phyloP scores from a whole-genome alignment of 2,113 vertebrate genomes.

The Callaeas wilsoni region DNA sequence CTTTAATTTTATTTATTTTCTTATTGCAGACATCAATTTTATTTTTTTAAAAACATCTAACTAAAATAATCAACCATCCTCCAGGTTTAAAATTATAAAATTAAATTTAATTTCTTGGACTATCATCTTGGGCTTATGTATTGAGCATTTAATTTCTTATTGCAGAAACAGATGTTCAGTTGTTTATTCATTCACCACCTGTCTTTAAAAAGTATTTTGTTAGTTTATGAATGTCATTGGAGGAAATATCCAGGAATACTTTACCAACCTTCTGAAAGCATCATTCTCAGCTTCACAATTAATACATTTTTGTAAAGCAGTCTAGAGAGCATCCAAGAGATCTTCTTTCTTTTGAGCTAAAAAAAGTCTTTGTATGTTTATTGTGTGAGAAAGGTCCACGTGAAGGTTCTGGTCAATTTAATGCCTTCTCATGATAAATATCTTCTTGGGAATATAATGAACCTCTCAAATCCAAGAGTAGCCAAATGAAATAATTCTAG shows the following conservation, averaged over 20 bases:
- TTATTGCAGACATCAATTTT: not conserved
- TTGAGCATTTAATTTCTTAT: not conserved
- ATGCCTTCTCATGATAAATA: not conserved
- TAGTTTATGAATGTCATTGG: not conserved
- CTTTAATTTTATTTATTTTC: not conserved
- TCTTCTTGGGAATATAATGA: not conserved
- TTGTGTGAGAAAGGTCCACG: not conserved
- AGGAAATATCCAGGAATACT: not conserved
- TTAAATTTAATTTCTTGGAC: not conserved
- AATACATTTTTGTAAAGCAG: not conserved
- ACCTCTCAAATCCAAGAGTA: not conserved
- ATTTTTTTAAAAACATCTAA: not conserved
- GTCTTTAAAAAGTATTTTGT: not conserved
- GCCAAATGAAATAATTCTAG: not conserved
- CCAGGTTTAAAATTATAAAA: not conserved
- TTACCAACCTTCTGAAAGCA: not conserved
- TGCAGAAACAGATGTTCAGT: constrained; percentile 6
- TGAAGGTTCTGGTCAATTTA: not conserved
- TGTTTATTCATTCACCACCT: not conserved
- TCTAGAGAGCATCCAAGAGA: not conserved
- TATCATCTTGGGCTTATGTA: not conserved
- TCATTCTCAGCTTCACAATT: not conserved
- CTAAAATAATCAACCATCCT: not conserved
- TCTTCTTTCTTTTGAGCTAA: not conserved
- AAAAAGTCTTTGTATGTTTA: not conserved